Percentiles rank a stretch among this genome's conserved stretches.
phyloP scores from a whole-genome alignment of 2,888 invertebrate genomes.

The Zygothrica quintamaculata region DNA sequence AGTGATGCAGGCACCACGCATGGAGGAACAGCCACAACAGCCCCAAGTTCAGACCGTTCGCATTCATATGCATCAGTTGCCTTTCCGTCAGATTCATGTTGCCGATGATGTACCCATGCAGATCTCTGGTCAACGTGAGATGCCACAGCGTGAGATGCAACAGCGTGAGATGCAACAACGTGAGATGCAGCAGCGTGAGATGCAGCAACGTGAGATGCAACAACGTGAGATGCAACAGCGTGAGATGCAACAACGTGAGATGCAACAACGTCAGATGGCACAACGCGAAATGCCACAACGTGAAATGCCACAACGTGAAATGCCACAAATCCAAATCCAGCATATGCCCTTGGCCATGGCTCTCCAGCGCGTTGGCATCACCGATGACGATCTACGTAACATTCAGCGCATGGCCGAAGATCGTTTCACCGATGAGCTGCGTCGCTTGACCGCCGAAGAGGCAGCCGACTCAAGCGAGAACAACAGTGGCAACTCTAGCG shows the following conservation, averaged over 20 bases:
- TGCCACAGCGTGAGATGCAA: conserved; percentile 67
- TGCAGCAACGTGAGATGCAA: conserved; percentile 40
- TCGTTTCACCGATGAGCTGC: conserved; percentile 83
- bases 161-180: conserved; percentile 51
- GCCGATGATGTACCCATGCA: conserved; percentile 82
- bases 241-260: conserved; percentile 60
- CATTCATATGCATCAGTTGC: conserved; percentile 85
- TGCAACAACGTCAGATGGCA: conserved; percentile 72
- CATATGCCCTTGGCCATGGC: conserved; percentile 83
- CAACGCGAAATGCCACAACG: conserved; percentile 47
- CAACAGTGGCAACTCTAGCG: conserved; percentile 70
- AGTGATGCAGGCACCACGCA: conserved; percentile 85
- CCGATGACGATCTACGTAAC: conserved; percentile 84
- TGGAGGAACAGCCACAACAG: conserved; percentile 81
- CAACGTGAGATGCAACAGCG: conserved; percentile 53
- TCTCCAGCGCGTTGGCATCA: conserved; percentile 84
- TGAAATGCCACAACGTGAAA: conserved; percentile 57
- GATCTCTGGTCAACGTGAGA: conserved; percentile 65
- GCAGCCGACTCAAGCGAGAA: conserved; percentile 76
- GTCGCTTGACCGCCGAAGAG: conserved; percentile 82
- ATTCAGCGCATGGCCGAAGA: conserved; percentile 85
- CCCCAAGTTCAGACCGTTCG: conserved; percentile 82
- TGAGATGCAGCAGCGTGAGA: conserved; percentile 75
- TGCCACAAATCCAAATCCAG: conserved; percentile 81
- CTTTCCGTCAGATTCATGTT: conserved; percentile 84